Conservation (phyloP, 1,140 invertebrate species). For the Drosophila bocki region DNA sequence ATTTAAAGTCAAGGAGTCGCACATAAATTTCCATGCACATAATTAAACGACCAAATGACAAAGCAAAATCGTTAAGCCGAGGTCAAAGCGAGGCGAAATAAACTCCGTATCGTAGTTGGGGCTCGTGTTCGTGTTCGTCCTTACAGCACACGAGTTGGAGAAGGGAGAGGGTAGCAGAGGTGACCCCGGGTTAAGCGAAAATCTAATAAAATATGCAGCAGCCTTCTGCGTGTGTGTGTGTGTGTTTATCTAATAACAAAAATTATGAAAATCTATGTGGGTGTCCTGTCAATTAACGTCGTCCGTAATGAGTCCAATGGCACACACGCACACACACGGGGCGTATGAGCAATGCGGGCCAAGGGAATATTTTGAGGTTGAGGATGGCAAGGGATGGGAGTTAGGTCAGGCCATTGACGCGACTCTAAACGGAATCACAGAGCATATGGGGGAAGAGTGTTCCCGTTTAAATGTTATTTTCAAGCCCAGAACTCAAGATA, state of each 20-base stretch:
- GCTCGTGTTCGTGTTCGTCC: not conserved
- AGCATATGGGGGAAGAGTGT: not conserved
- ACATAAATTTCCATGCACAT: conserved; percentile 83
- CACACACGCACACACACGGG: conserved; percentile 26
- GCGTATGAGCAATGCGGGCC: conserved; percentile 59
- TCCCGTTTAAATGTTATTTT: not conserved
- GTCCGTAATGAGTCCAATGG: conserved; percentile 33
- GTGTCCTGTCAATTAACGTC: conserved; percentile 67
- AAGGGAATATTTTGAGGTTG: not conserved
- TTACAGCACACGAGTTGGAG: not conserved
- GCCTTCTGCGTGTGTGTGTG: conserved; percentile 11
- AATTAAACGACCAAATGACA: conserved; percentile 82
- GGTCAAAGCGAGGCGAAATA: conserved; percentile 54
- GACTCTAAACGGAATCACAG: not conserved
- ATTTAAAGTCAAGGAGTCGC: conserved; percentile 83
- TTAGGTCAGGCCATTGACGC: not conserved
- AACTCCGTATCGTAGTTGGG: not conserved
- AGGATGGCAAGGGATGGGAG: not conserved
- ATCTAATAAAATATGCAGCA: conserved; percentile 75
- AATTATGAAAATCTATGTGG: conserved; percentile 77
- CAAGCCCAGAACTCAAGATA: not conserved
- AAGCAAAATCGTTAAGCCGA: conserved; percentile 80
- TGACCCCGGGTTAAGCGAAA: conserved; percentile 38
- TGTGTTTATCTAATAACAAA: conserved; percentile 63
- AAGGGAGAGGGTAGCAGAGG: not conserved